These are phyloP conservation scores for Nezara viridula DNA, from an alignment of 2,888 invertebrate species.

Conservation along the genomic window DNA sequence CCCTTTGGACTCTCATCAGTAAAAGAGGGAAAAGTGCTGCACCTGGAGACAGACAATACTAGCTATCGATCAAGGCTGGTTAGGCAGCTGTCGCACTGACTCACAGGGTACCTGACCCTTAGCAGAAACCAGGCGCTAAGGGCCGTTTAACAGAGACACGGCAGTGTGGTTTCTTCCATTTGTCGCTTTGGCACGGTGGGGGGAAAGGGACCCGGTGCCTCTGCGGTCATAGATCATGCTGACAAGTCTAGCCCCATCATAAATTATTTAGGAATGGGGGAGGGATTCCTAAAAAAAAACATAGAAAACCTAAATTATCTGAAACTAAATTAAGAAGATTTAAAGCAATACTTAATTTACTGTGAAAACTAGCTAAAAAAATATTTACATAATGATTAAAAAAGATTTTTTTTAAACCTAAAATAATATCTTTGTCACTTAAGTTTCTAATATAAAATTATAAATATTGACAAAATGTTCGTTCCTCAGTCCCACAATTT, in stretches of 20 bases:
- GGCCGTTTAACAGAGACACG: conserved; percentile 39
- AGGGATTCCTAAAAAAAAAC: background rate
- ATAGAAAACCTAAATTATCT: background rate
- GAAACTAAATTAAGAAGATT: background rate
- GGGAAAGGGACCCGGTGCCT: background rate
- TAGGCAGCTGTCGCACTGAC: conserved; percentile 44
- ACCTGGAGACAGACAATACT: conserved; percentile 45
- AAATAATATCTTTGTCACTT: too few species aligned
- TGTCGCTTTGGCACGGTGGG: conserved; percentile 16
- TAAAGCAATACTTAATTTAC: background rate
- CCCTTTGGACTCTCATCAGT: conserved; percentile 15
- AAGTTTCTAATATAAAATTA: too few species aligned
- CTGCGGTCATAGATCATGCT: conserved; percentile 13
- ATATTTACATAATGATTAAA: too few species aligned
- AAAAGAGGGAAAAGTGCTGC: conserved; percentile 21
- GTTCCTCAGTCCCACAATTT: too few species aligned
- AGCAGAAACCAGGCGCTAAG: conserved; percentile 20
- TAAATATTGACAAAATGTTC: too few species aligned
- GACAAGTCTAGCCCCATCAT: background rate
- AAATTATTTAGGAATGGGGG: background rate
- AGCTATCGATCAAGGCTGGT: conserved; percentile 49
- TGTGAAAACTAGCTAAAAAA: background rate
- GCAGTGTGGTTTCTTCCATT: conserved; percentile 33
- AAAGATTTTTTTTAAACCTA: too few species aligned
- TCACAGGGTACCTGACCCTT: conserved; percentile 24